Conservation (phyloP, 2,888 invertebrate genomes). For the Bellardia bayeri region DNA sequence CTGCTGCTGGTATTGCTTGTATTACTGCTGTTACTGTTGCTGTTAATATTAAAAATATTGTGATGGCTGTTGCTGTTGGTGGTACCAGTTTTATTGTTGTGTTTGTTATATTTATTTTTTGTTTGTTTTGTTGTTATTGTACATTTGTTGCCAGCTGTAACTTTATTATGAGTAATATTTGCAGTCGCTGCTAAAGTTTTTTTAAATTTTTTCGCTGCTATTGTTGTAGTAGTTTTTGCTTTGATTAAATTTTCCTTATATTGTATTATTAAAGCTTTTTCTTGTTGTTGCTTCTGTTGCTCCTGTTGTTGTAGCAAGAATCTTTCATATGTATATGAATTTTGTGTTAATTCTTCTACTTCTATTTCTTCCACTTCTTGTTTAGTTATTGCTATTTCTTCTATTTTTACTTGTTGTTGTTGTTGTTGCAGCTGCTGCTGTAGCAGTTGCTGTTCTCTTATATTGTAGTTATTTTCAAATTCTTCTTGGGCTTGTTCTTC, state of each 20-base stretch:
- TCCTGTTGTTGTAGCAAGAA: constrained; percentile 18
- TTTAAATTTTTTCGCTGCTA: constrained; percentile 43
- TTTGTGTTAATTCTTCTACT: constrained; percentile 23
- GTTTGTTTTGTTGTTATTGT: constrained; percentile 44
- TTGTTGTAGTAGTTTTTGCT: constrained; percentile 43
- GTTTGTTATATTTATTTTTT: constrained; percentile 32
- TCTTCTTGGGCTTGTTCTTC: constrained; percentile 48
- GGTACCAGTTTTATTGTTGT: constrained; percentile 8
- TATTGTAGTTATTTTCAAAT: constrained; percentile 25
- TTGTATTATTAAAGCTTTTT: background rate
- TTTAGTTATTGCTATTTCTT: background rate
- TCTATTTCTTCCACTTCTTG: background rate
- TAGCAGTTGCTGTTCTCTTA: constrained; percentile 30
- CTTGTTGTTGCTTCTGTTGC: constrained; percentile 26
- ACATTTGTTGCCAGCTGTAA: constrained; percentile 63
- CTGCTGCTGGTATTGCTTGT: constrained; percentile 53
- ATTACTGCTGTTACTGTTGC: constrained; percentile 62
- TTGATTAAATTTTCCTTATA: constrained; percentile 23
- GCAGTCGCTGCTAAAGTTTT: constrained; percentile 53
- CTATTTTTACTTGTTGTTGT: constrained; percentile 3
- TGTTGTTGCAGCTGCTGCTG: constrained; percentile 13
- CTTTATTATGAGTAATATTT: constrained; percentile 68
- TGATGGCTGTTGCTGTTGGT: constrained; percentile 28
- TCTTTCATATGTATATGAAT: constrained; percentile 37
- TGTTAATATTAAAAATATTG: constrained; percentile 54